These are phyloP conservation scores for Heliconius nattereri DNA, from an alignment of 1,140 invertebrate genomes.

Conservation along the genomic window DNA sequence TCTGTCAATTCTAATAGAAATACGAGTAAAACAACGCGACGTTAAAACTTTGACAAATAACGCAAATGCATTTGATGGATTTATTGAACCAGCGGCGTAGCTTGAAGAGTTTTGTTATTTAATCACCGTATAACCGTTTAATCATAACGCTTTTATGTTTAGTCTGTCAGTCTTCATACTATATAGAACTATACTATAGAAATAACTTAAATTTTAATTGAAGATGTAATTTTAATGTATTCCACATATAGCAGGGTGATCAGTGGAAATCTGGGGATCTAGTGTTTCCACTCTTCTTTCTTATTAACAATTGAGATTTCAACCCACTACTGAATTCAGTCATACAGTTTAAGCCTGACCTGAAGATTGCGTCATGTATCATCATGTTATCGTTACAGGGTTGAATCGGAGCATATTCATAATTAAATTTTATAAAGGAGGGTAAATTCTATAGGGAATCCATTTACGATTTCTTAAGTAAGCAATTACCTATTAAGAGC, in stretches of 20 bases:
- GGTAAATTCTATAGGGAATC: conserved; percentile 3
- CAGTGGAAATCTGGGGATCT: too few relatives aligned
- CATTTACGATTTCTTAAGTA: conserved; percentile 2
- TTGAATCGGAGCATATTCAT: neutral
- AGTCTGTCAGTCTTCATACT: too few relatives aligned
- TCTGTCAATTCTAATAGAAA: conserved; percentile 31
- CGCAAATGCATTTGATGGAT: conserved; percentile 31
- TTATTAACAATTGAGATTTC: too few relatives aligned
- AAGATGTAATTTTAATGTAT: too few relatives aligned
- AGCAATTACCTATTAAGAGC: conserved; percentile 3
- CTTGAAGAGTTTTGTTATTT: conserved; percentile 18
- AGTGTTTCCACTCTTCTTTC: too few relatives aligned
- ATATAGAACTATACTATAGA: too few relatives aligned
- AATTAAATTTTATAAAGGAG: neutral
- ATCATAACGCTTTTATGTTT: too few relatives aligned
- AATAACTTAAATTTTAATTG: too few relatives aligned
- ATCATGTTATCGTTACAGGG: neutral
- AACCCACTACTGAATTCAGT: too few relatives aligned
- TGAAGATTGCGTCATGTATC: too few relatives aligned
- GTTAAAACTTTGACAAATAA: conserved; percentile 33
- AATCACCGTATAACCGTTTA: neutral
- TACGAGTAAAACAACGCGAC: conserved; percentile 32
- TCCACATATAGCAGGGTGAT: too few relatives aligned
- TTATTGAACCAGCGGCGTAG: conserved; percentile 25
- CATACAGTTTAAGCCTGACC: too few relatives aligned